Evolutionary conservation across 2,888 invertebrate genomes (phyloP), one percentile per base, ranked within the genome.

Genomic region (Caenorhabditis panamensis): DNA sequence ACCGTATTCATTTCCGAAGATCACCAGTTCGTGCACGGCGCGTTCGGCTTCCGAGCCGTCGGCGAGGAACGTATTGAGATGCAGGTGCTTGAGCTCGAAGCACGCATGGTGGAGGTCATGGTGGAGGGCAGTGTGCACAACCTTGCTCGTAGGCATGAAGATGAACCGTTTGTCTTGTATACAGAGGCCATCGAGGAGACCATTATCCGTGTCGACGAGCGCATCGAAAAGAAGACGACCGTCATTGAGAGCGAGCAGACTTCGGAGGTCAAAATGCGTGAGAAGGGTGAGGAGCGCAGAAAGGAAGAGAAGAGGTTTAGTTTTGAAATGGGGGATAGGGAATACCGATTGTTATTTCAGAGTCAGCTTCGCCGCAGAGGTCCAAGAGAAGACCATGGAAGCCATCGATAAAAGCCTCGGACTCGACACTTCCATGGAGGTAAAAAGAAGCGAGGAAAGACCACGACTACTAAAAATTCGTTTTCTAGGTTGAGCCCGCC

Each of bases 281-380:
- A 81, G 47, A 78, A 77, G 28, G 82, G 61, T 24, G 84, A 83
- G 44, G 78, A 82, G 44, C 49, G 82, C 22, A 62, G 79, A 49
- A 82, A 83, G 66, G 83, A 83, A 61, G 84, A 83, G 67, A 85
- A 85, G 53, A 71, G 84, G 84, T 85, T 28, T 67, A 68, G 3
- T 51, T 13, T 24, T 8, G 22, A 2, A 47, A 47, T 13, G 44
- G 44, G 41, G 22, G 47, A 51, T 22, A 37, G 9, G 53, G 54
- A 26, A 6, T 31, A 31, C 41, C 13, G 11, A 11, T 41, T 41
- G 41, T 36, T 3, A 2, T 75, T 90, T 49, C 83, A 90, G 90
- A 72, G 90, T 90, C 47, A 87, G 87, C 62, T 90, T 90, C 68
- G 90, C 90, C 16, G 87, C 88, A 11, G 90, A 90, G 69, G 90